Conservation (phyloP, 2,888 invertebrate species). For the Agrochola circellaris region DNA sequence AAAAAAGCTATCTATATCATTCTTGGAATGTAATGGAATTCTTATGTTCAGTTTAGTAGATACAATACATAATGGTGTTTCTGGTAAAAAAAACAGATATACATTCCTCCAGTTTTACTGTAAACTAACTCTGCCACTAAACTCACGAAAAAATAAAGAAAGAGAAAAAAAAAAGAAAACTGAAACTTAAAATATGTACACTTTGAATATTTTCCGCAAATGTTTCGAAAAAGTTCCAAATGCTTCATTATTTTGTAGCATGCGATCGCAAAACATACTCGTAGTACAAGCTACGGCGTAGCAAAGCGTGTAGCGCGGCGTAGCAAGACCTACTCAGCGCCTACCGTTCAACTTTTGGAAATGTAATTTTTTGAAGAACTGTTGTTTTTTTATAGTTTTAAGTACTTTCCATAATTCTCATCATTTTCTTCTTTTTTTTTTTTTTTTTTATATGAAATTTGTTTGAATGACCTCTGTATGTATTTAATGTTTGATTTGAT, state of each 20-base stretch:
- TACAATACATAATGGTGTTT: neutral
- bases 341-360: neutral
- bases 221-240: neutral
- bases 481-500: too few relatives aligned
- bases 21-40: neutral
- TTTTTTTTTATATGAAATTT: too few relatives aligned
- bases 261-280: neutral
- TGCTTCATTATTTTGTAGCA: neutral
- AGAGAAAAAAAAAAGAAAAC: too few relatives aligned
- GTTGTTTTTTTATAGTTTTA: too few relatives aligned
- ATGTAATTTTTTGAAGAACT: too few relatives aligned
- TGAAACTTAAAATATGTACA: neutral
- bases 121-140: neutral
- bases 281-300: constrained; percentile 10
- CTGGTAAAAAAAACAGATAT: neutral
- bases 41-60: too few relatives aligned
- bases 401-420: too few relatives aligned
- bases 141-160: too few relatives aligned
- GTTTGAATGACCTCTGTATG: too few relatives aligned
- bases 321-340: neutral
- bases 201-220: neutral
- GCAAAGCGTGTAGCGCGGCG: neutral
- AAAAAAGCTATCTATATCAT: neutral
- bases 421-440: too few relatives aligned
- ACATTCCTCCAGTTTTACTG: too few relatives aligned